Evolutionary conservation across 1,140 invertebrate genomes (phyloP), one percentile per base, ranked within the genome.

Genomic region (Papilio glaucus): DNA sequence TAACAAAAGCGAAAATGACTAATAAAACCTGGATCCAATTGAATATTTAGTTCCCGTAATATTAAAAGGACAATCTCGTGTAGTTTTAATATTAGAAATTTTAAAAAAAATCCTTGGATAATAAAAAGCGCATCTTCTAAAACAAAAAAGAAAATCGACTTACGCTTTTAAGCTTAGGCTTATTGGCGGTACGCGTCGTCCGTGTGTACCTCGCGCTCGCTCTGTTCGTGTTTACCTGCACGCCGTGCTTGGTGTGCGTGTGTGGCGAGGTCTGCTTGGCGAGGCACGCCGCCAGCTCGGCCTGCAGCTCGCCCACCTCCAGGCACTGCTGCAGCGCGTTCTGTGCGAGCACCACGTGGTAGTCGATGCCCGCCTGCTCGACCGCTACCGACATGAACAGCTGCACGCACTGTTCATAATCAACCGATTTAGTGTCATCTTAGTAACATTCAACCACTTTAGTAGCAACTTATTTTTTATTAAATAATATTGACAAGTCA

Each of bases 331-430:
- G 97, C 57, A 99, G 94, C 9, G 98, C 97, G 90, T 98, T 98
- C 95, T 99, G 98, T 24, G 98, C 98, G 74, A 99, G 94, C 61
- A 97, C 97, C 79, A 99, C 98, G 87, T 99, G 98, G 90, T 98
- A 98, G 93, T 99, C 98, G 81, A 99, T 98, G 80, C 97, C 97
- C 41, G 98, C 97, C 81, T 98, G 97, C 93, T 99, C 98, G 74
- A 99, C 96, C 15, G 96, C 96, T 76, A 98, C 98, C 15, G 97
- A 98, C 95, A 98, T 98, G 92, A 99, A 99, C 79, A 99, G 94
- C 87, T 98, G 97, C 79, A 98, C 96, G 89, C 97, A 97, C 97
- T 98, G 93, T 69, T 91, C 93, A 9, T 88, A 33, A n/a, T 6
- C 29, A 33, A 33, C 29, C n/a, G n/a, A n/a, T n/a, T n/a, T n/a